Conservation (phyloP, 1,140 invertebrate genomes). For the Diachasmimorpha longicaudata region DNA sequence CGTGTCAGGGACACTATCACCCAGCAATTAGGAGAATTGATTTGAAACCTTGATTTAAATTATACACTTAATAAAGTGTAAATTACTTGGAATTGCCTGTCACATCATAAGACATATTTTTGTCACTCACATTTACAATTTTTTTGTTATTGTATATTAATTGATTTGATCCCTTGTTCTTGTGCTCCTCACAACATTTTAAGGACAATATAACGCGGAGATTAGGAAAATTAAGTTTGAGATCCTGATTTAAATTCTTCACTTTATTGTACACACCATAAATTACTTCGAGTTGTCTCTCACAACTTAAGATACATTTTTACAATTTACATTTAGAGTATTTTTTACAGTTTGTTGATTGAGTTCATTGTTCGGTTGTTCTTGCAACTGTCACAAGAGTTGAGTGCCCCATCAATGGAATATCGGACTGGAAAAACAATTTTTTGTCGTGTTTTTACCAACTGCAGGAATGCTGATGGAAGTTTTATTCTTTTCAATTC, state of each 20-base stretch:
- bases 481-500: background rate
- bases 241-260: background rate
- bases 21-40: background rate
- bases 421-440: background rate
- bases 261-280: background rate
- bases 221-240: background rate
- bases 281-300: background rate
- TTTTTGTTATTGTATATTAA: slow-evolving; percentile 7
- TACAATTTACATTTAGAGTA: slow-evolving; percentile 19
- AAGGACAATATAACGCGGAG: slow-evolving; percentile 23
- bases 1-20: slow-evolving; percentile 35
- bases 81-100: background rate
- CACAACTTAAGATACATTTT: slow-evolving; percentile 10
- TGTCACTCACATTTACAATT: slow-evolving; percentile 13
- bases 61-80: background rate
- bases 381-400: background rate
- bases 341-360: slow-evolving; percentile 9
- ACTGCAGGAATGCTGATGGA: background rate
- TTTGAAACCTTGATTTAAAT: background rate
- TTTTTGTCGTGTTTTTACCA: background rate
- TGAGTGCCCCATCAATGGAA: background rate
- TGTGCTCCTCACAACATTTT: slow-evolving; percentile 30
- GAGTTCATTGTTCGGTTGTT: background rate
- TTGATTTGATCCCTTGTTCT: background rate
- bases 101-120: slow-evolving; percentile 6